A percentile compares a stretch with the other conserved stretches of the same genome.
Evolutionary conservation across 2,888 invertebrate species (phyloP).

Genomic region (Caprella mutica): DNA sequence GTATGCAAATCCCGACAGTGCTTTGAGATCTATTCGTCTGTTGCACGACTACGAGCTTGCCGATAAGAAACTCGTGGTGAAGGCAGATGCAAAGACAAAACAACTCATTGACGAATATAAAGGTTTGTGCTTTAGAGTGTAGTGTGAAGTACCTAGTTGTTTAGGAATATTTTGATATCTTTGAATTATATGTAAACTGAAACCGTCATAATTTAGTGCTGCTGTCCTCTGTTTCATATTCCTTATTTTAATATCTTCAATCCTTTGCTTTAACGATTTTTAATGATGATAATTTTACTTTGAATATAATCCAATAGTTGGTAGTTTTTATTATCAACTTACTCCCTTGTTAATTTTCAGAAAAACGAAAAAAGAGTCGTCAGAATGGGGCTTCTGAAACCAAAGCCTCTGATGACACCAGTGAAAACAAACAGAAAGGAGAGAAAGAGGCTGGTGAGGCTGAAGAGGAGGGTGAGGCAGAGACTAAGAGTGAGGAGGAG

Average conservation of each 20-base stretch:
- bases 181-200: background rate
- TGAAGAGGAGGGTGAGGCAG: background rate
- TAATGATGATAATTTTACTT: no score
- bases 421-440: background rate
- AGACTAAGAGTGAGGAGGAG: background rate
- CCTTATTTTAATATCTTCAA: no score
- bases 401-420: background rate
- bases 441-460: background rate
- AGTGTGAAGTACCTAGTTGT: background rate
- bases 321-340: no score
- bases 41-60: constrained; percentile 86
- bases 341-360: constrained; percentile 17
- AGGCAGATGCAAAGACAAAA: constrained; percentile 95
- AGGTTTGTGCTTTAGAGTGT: constrained; percentile 14
- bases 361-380: constrained; percentile 28
- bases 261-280: no score
- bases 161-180: background rate
- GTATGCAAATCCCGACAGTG: constrained; percentile 89
- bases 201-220: background rate
- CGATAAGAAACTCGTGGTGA: constrained; percentile 85
- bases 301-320: no score
- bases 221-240: background rate
- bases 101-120: constrained; percentile 85
- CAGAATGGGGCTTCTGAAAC: constrained; percentile 13
- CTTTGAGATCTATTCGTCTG: constrained; percentile 80